Conservation (phyloP, 2,113 vertebrate genomes). For the Semicossyphus pulcher region DNA sequence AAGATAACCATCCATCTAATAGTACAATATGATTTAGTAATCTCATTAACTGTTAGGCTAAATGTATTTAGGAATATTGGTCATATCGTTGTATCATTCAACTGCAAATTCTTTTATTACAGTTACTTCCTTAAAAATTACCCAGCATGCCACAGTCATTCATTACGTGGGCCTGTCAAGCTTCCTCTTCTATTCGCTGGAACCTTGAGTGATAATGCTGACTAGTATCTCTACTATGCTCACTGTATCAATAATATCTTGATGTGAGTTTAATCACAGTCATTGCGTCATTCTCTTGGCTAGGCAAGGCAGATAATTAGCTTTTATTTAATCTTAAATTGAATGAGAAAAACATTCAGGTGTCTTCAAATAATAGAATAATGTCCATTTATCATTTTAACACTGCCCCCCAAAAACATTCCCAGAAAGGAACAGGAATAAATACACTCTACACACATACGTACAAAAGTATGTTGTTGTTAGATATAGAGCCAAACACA, state of each 20-base stretch:
- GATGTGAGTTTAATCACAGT: no score
- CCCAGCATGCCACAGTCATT: constrained; percentile 17
- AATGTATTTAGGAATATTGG: not conserved
- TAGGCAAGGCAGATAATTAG: not conserved
- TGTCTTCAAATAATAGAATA: no score
- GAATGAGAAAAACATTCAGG: no score
- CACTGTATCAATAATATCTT: no score
- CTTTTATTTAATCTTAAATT: no score
- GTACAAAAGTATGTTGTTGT: no score
- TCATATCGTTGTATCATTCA: not conserved
- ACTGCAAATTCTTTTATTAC: not conserved
- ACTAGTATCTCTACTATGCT: not conserved
- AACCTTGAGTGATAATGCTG: not conserved
- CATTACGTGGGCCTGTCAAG: not conserved
- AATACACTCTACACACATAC: no score
- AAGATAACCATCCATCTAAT: not conserved
- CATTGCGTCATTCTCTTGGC: not conserved
- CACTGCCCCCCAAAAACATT: no score
- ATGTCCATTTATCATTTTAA: no score
- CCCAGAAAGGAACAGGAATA: no score
- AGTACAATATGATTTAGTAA: not conserved
- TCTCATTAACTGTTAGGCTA: no score
- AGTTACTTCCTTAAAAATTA: not conserved
- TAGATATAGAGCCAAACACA: no score
- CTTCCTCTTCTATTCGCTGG: not conserved